Conservation (phyloP, 2,113 vertebrate species). For the Trematomus loennbergii region DNA sequence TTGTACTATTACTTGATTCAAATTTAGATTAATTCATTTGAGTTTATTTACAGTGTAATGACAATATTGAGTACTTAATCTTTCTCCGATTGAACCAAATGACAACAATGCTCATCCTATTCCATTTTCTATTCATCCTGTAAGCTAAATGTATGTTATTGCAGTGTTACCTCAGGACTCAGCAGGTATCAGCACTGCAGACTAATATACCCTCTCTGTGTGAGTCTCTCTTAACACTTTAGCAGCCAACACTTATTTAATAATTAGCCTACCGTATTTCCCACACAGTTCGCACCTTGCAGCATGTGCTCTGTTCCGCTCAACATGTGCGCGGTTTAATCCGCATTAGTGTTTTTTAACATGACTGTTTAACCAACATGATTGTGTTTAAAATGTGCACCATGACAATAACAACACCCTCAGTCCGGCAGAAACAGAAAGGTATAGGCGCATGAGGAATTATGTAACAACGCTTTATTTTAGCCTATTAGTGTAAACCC, state of each 20-base stretch:
- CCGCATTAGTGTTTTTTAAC: background rate
- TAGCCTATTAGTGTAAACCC: slow-evolving; percentile 58
- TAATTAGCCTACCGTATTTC: too few species aligned
- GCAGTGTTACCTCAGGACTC: too few species aligned
- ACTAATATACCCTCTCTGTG: too few species aligned
- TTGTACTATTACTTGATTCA: too few species aligned
- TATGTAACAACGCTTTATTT: slow-evolving; percentile 65
- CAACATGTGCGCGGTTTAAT: slow-evolving; percentile 32
- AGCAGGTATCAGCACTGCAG: too few species aligned
- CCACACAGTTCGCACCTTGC: background rate
- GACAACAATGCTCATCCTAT: too few species aligned
- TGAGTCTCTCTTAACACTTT: background rate
- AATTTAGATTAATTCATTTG: too few species aligned
- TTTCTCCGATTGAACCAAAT: too few species aligned
- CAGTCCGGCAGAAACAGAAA: background rate
- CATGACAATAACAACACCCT: background rate
- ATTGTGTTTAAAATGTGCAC: background rate
- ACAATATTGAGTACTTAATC: too few species aligned
- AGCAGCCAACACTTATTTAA: background rate
- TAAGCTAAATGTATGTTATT: too few species aligned
- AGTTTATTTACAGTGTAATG: too few species aligned
- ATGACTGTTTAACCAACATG: background rate
- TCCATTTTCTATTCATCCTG: too few species aligned
- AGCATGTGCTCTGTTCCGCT: background rate
- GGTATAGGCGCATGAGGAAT: slow-evolving; percentile 43